Evolutionary conservation across 2,797 vertebrate genomes (phyloP).

Genomic region (Myotis planiceps): DNA sequence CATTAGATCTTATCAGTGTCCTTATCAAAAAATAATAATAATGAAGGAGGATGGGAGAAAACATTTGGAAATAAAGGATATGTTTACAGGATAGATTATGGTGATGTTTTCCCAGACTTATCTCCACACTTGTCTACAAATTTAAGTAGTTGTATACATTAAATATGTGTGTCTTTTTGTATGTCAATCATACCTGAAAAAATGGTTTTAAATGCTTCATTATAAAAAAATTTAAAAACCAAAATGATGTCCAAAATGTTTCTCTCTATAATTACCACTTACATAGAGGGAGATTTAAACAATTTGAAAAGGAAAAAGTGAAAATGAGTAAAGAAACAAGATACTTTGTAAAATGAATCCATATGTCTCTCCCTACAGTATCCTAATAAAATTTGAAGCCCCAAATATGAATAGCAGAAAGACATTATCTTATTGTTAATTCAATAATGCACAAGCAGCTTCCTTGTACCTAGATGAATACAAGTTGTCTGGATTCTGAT

Average conservation of each 20-base stretch:
- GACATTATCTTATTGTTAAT: slow-evolving; percentile 16
- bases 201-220: background rate
- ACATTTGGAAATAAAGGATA: background rate
- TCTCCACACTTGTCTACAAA: background rate
- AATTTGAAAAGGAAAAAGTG: background rate
- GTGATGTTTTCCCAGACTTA: background rate
- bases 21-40: background rate
- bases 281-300: background rate
- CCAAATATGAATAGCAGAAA: slow-evolving; percentile 40
- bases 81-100: background rate
- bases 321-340: background rate
- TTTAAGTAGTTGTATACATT: background rate
- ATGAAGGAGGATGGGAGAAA: background rate
- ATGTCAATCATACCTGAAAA: background rate
- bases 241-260: background rate
- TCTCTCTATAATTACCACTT: background rate
- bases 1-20: background rate
- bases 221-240: background rate
- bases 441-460: background rate
- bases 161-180: background rate
- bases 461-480: background rate
- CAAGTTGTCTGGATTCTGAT: background rate
- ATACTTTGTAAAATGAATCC: background rate
- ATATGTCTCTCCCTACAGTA: background rate
- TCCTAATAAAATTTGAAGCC: background rate